Base-by-base conservation (phyloP, 2,113 vertebrate genomes). In the Gobiocypris rarus region DNA sequence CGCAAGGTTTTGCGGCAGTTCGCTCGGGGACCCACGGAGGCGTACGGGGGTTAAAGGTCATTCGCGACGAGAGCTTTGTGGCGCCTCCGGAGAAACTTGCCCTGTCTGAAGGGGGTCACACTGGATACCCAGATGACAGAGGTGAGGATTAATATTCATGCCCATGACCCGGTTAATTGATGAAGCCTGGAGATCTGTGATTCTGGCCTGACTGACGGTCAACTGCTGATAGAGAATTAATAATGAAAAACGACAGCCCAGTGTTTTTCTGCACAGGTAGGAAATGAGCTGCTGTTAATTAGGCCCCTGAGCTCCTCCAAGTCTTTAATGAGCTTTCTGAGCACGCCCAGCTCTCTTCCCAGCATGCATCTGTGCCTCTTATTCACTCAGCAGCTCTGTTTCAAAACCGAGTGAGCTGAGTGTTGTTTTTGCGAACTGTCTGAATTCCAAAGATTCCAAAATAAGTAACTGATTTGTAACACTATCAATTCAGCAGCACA, bases 101-200 rank as follows among this genome's bases (percentile, higher is more conserved):
- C 71, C 76, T 15, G n/a, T 31, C 50, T 61, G 56, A 78, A 59
- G 75, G 63, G 80, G 71, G 45, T 22, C 61, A 56, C 15, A 28
- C 65, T 13, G 11, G 74, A 17, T 87, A 79, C 79, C 85, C 8
- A 10, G 75, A 89, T 78, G 67, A 48, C 86, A 85, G 63, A 85
- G 88, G 85, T 87, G 85, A 86, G 54, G 71, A 87, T 90, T 86
- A 88, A 89, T 89, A 90, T 89, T 89, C 75, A 89, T 88, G 65
- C 78, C 79, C 61, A 67, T 82, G 83, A 85, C 79, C 54, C 31
- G 88, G 84, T 86, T 89, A 88, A 85, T 87, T 86, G 88, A 86
- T 58, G 81, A 69, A 83, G 80, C 63, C 81, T 73, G 41, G 74
- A 69, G 84, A 87, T 84, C 77, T 70, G 45, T 48, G 82, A 22